A percentile compares a stretch with the other conserved stretches of the same genome.
phyloP scores from a whole-genome alignment of 2,888 invertebrate genomes.

The Steinernema carpocapsae region DNA sequence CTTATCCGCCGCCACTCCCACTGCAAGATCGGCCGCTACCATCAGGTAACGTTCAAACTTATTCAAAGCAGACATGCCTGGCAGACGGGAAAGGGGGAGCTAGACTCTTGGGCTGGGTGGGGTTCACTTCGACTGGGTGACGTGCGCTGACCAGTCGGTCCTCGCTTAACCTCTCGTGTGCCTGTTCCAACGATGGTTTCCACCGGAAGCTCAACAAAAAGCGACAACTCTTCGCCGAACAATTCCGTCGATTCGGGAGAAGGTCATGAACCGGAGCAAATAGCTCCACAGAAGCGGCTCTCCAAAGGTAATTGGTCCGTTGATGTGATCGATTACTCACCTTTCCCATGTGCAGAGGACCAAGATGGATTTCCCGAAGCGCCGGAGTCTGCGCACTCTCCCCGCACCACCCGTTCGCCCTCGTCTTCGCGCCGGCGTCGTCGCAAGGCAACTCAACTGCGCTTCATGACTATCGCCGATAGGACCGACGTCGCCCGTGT shows the following conservation, averaged over 20 bases:
- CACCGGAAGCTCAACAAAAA: neutral
- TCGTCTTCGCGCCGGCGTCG: neutral
- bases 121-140: neutral
- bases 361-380: neutral
- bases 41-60: slow-evolving; percentile 76
- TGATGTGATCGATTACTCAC: too few species aligned
- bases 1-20: slow-evolving; percentile 98
- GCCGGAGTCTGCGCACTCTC: neutral
- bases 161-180: neutral
- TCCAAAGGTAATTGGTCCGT: slow-evolving; percentile 5
- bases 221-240: neutral
- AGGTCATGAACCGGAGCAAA: too few species aligned
- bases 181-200: neutral
- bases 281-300: too few species aligned
- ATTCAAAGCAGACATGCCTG: neutral
- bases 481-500: slow-evolving; percentile 51
- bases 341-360: neutral
- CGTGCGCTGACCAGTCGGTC: neutral
- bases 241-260: neutral
- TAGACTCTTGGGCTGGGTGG: neutral
- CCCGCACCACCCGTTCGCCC: too few species aligned
- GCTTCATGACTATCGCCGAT: slow-evolving; percentile 37
- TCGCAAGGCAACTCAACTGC: slow-evolving; percentile 38
- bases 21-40: slow-evolving; percentile 93
- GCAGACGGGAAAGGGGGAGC: too few species aligned